phyloP scores from a whole-genome alignment of 2,113 vertebrate genomes.

The Oncorhynchus kisutch region DNA sequence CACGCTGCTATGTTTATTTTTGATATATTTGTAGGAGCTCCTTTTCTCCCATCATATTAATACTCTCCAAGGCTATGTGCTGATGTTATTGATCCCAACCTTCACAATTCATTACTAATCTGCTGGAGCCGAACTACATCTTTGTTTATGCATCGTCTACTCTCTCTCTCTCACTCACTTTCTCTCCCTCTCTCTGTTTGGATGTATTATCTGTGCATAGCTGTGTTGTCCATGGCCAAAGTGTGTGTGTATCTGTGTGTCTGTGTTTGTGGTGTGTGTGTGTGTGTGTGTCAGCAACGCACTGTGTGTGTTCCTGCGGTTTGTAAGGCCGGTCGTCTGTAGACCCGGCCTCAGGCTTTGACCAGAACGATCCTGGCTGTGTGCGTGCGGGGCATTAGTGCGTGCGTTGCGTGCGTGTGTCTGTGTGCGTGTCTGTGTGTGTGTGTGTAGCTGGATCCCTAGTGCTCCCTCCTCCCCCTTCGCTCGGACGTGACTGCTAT shows the following conservation, averaged over 20 bases:
- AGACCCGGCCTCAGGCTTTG: constrained; percentile 69
- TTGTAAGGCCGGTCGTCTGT: constrained; percentile 70
- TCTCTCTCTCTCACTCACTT: constrained; percentile 38
- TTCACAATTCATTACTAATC: constrained; percentile 59
- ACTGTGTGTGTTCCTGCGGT: constrained; percentile 41
- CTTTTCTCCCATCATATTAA: constrained; percentile 29
- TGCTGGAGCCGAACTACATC: constrained; percentile 30
- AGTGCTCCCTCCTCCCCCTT: constrained; percentile 57
- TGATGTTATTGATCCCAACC: constrained; percentile 54
- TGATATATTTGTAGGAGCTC: constrained; percentile 3
- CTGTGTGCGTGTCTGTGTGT: constrained; percentile 28
- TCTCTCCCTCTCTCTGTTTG: constrained; percentile 4
- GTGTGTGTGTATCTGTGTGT: no score
- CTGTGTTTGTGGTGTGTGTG: neutral
- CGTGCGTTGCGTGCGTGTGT: no score
- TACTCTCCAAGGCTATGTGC: constrained; percentile 32
- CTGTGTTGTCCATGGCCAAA: constrained; percentile 14
- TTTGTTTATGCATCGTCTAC: constrained; percentile 53
- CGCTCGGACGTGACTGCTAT: constrained; percentile 91
- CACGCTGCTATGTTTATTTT: constrained; percentile 24
- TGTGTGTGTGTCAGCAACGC: neutral
- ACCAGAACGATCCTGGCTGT: constrained; percentile 59
- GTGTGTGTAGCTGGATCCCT: constrained; percentile 77
- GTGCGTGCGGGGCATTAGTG: no score
- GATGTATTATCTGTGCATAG: constrained; percentile 39